Conservation (phyloP, 1,140 invertebrate genomes). For the Galendromus occidentalis region DNA sequence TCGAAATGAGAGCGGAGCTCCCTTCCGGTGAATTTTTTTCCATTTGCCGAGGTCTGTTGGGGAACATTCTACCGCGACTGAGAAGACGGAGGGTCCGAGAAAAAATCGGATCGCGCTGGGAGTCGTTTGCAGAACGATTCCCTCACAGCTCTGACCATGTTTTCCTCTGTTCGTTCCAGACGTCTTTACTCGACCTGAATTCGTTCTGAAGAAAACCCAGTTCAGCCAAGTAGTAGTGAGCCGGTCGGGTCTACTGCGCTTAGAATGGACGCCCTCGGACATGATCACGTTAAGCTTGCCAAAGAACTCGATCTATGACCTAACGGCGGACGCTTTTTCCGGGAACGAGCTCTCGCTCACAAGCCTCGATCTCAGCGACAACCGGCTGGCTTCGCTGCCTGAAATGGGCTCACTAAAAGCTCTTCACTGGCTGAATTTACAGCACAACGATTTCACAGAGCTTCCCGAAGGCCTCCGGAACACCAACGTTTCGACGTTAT, state of each 20-base stretch:
- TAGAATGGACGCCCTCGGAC: neutral
- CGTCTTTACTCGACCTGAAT: neutral
- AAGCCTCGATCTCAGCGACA: neutral
- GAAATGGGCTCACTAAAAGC: neutral
- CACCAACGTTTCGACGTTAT: conserved; percentile 1
- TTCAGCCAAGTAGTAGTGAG: conserved; percentile 6
- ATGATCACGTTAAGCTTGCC: conserved; percentile 3
- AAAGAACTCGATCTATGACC: neutral
- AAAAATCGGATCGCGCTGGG: too few relatives aligned
- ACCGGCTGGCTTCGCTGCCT: neutral
- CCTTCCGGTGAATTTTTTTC: too few relatives aligned
- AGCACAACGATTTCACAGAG: conserved; percentile 11
- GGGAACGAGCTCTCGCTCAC: neutral
- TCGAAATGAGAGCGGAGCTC: too few relatives aligned
- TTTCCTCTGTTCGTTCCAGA: neutral
- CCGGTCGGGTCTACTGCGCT: neutral
- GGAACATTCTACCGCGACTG: too few relatives aligned
- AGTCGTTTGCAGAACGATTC: too few relatives aligned
- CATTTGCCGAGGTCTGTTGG: too few relatives aligned
- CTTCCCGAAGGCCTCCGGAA: neutral
- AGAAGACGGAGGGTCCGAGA: too few relatives aligned
- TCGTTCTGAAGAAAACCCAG: neutral
- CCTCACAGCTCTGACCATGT: neutral
- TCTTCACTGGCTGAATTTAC: neutral
- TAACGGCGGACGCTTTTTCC: neutral